Evolutionary conservation across 2,797 vertebrate species (phyloP), one percentile per base, ranked within the genome.

Genomic region (Hybognathus amarus): DNA sequence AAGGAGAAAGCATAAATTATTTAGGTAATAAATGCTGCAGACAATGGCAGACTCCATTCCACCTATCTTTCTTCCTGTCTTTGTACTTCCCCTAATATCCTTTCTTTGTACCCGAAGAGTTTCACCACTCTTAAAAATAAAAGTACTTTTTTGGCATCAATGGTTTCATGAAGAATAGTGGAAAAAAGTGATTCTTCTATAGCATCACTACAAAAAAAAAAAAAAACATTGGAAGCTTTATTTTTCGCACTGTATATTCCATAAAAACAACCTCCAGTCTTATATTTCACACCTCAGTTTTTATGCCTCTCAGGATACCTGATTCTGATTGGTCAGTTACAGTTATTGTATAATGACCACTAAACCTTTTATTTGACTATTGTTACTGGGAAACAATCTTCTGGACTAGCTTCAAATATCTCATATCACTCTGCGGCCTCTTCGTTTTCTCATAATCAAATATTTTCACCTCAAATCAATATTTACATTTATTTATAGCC

Each of bases 1-100:
- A 59, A 40, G 40, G 69, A 33, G 70, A 84, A 12, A 24, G 13
- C 66, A 86, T 86, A 47, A 66, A 87, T 82, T 69, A 81, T 88
- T 85, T 20, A 88, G 73, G 13, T 56, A 82, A 68, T 47, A 61
- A 68, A 68, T 54, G 68, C 69, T 78, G 36, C 77, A 83, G 77
- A 54, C 66, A 85, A 69, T 42, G 67, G 83, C 67, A 47, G 42
- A 80, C 45, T 84, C 40, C 40, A 33, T 42, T 63, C 45, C n/a
- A 79, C 70, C 12, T 33, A n/a, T 77, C 71, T 64, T 54, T 75
- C 47, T 59, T 63, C 38, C 52, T 64, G 22, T 47, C 24, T 70
- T 20, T 77, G 11, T 47, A 27, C 42, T 64, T n/a, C 2, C 18
- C 54, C 18, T 68, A 33, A 13, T 33, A 54, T 52, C n/a, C 38